Conservation (phyloP, 2,888 invertebrate species). For the Harmothoe impar region DNA sequence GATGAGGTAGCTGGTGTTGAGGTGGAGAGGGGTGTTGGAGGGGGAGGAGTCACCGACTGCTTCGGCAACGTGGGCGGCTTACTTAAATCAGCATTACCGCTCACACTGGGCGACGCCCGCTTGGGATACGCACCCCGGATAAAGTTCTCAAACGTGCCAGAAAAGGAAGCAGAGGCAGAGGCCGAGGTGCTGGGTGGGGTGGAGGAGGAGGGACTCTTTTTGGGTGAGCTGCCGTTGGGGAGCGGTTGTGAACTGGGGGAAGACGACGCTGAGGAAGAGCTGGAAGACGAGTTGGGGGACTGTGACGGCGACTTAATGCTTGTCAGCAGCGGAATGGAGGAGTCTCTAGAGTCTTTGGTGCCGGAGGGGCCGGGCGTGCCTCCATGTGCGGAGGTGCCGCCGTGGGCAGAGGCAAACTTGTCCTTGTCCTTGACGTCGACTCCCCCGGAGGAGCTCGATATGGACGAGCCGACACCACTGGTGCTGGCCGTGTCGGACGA, state of each 20-base stretch:
- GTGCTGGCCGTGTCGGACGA: constrained; percentile 47
- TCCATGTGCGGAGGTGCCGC: neutral
- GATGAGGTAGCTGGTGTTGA: neutral
- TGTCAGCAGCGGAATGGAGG: neutral
- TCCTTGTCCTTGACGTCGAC: constrained; percentile 40
- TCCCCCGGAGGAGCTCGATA: constrained; percentile 7
- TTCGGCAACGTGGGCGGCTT: neutral
- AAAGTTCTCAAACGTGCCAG: constrained; percentile 52
- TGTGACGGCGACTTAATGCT: neutral
- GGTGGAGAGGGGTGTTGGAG: neutral
- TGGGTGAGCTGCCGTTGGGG: constrained; percentile 25
- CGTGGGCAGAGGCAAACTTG: neutral
- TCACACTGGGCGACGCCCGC: constrained; percentile 16
- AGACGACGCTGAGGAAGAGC: constrained; percentile 30
- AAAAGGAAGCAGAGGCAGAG: neutral
- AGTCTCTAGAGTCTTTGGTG: neutral
- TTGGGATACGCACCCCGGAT: constrained; percentile 34
- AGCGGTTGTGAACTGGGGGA: constrained; percentile 4
- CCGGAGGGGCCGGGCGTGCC: neutral
- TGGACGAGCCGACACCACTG: constrained; percentile 59
- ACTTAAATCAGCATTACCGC: neutral
- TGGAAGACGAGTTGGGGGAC: constrained; percentile 1
- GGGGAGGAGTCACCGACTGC: constrained; percentile 22
- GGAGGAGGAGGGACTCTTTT: neutral
- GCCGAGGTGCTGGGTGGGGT: neutral